phyloP scores from a whole-genome alignment of 1,140 invertebrate genomes.

The Pseudobourletiella spinata region DNA sequence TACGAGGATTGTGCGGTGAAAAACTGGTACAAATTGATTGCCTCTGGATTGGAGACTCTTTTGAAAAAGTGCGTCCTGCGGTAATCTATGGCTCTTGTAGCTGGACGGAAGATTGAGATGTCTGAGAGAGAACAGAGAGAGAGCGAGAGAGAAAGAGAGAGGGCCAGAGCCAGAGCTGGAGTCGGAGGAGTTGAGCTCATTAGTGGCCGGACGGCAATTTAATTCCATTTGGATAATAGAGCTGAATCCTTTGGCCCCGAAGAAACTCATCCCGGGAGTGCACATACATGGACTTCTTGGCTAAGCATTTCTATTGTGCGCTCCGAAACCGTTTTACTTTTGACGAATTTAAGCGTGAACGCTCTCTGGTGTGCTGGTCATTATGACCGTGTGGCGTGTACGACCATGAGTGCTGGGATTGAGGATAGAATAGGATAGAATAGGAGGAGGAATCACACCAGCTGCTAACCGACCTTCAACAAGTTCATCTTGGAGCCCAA shows the following conservation, averaged over 20 bases:
- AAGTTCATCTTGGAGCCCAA: background rate
- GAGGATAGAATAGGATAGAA: background rate
- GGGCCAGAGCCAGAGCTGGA: background rate
- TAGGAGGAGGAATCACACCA: background rate
- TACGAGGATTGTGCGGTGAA: background rate
- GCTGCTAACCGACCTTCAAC: background rate
- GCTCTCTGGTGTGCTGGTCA: no score
- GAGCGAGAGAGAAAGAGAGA: background rate
- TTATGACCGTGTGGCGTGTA: background rate
- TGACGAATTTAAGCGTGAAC: no score
- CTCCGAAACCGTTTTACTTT: no score
- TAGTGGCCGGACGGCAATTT: slow-evolving; percentile 2
- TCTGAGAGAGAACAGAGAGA: background rate
- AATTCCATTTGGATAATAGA: background rate
- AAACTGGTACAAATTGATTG: background rate
- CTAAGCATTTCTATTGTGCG: background rate
- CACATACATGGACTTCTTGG: background rate
- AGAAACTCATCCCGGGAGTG: background rate
- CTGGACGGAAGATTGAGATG: background rate
- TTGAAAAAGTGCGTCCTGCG: background rate
- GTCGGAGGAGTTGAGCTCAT: background rate
- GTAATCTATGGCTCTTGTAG: background rate
- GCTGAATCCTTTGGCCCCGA: background rate
- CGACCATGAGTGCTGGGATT: background rate
- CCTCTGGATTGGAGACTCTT: no score